Percentiles rank a stretch among this genome's conserved stretches.
phyloP scores from a whole-genome alignment of 2,113 vertebrate genomes.

The Andinoacara biseriatus region DNA sequence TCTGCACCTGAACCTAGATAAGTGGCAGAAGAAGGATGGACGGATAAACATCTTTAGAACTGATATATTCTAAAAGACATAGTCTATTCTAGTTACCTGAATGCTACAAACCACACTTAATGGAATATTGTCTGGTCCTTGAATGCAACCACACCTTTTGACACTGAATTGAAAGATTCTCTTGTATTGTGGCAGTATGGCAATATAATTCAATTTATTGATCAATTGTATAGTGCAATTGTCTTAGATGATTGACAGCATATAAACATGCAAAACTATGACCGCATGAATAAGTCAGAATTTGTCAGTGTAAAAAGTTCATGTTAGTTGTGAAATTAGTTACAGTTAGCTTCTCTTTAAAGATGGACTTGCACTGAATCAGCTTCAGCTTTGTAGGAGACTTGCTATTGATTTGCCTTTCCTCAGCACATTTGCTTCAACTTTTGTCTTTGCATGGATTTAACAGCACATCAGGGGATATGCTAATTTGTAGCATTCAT shows the following conservation, averaged over 20 bases:
- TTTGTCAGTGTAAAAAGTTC: not conserved
- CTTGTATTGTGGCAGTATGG: not conserved
- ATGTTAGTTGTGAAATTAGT: not conserved
- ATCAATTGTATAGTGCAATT: not conserved
- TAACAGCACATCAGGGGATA: conserved; percentile 21
- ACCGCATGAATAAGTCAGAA: not conserved
- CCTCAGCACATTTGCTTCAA: not conserved
- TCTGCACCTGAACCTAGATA: not conserved
- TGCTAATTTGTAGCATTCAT: conserved; percentile 33
- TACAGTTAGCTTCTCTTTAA: not conserved
- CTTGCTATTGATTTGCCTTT: not conserved
- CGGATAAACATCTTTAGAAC: not conserved
- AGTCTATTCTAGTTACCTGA: not conserved
- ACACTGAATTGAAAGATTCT: not conserved
- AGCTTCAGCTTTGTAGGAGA: not conserved
- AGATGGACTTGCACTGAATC: no score
- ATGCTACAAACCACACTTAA: not conserved
- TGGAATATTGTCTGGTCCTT: not conserved
- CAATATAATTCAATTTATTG: not conserved
- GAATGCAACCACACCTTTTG: not conserved
- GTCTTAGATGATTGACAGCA: not conserved
- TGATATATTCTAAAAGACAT: not conserved
- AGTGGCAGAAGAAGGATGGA: not conserved
- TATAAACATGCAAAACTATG: not conserved
- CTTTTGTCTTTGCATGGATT: not conserved